phyloP scores from a whole-genome alignment of 2,797 vertebrate species.

The Botia almorhae region DNA sequence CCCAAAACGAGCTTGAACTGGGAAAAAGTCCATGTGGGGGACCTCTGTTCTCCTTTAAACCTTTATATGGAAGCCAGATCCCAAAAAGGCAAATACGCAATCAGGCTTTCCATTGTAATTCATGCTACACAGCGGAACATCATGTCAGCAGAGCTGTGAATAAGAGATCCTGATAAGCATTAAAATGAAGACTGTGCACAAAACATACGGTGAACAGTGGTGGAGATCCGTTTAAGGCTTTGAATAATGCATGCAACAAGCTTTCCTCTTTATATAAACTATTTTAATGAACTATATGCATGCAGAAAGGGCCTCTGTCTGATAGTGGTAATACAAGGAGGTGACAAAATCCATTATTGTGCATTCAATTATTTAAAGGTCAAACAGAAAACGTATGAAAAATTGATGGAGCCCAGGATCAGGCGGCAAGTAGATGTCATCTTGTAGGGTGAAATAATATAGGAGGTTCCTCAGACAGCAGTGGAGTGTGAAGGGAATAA shows the following conservation, averaged over 20 bases:
- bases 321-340: slow-evolving; percentile 15
- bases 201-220: slow-evolving; percentile 66
- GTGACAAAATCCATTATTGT: slow-evolving; percentile 45
- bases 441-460: slow-evolving; percentile 37
- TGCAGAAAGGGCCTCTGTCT: slow-evolving; percentile 40
- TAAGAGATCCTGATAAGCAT: slow-evolving; percentile 23
- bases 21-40: slow-evolving; percentile 2
- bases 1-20: not conserved
- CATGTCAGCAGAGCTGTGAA: slow-evolving; percentile 55
- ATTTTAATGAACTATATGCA: slow-evolving; percentile 56
- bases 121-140: not conserved
- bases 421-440: slow-evolving; percentile 40
- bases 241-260: slow-evolving; percentile 72
- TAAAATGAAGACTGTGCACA: slow-evolving; percentile 62
- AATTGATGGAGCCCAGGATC: slow-evolving; percentile 21
- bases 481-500: slow-evolving; percentile 24
- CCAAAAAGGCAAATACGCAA: slow-evolving; percentile 24
- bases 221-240: slow-evolving; percentile 64
- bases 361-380: slow-evolving; percentile 60
- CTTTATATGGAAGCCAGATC: not conserved
- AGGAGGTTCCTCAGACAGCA: slow-evolving; percentile 22
- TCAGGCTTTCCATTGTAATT: slow-evolving; percentile 31
- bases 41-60: not conserved
- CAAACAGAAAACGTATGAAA: slow-evolving; percentile 54
- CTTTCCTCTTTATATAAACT: slow-evolving; percentile 47